phyloP scores from a whole-genome alignment of 2,113 vertebrate species.

The Morone saxatilis region DNA sequence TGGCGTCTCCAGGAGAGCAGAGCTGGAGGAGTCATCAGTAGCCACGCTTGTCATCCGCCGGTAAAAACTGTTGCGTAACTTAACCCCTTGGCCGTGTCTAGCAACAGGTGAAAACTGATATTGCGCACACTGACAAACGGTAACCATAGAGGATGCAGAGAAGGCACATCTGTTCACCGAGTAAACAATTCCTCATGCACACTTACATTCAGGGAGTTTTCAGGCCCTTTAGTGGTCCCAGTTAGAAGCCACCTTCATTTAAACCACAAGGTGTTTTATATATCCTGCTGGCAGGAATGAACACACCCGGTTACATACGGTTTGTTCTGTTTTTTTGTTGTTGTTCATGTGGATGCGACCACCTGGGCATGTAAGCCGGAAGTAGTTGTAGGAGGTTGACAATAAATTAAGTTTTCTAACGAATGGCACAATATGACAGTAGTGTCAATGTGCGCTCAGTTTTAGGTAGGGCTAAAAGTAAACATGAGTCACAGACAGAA shows the following conservation, averaged over 20 bases:
- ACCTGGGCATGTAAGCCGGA: background rate
- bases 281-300: background rate
- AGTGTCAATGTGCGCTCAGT: background rate
- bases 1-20: slow-evolving; percentile 21
- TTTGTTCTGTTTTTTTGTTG: background rate
- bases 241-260: background rate
- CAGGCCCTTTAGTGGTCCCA: background rate
- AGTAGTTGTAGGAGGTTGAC: background rate
- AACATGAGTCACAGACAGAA: slow-evolving; percentile 49
- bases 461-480: slow-evolving; percentile 13
- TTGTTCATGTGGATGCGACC: background rate
- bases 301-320: background rate
- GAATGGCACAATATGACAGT: background rate
- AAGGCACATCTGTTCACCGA: slow-evolving; percentile 53
- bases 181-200: slow-evolving; percentile 11
- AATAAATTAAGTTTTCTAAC: background rate
- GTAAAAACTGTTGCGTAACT: slow-evolving; percentile 69
- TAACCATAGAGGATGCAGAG: slow-evolving; percentile 71
- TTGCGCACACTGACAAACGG: slow-evolving; percentile 53
- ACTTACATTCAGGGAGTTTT: background rate
- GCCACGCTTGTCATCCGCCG: slow-evolving; percentile 38
- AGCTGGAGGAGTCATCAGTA: slow-evolving; percentile 21
- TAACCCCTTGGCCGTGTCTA: slow-evolving; percentile 58
- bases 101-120: slow-evolving; percentile 80
- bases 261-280: slow-evolving; percentile 11